Conservation (phyloP, 2,888 invertebrate genomes). For the Drosophila seclusa region DNA sequence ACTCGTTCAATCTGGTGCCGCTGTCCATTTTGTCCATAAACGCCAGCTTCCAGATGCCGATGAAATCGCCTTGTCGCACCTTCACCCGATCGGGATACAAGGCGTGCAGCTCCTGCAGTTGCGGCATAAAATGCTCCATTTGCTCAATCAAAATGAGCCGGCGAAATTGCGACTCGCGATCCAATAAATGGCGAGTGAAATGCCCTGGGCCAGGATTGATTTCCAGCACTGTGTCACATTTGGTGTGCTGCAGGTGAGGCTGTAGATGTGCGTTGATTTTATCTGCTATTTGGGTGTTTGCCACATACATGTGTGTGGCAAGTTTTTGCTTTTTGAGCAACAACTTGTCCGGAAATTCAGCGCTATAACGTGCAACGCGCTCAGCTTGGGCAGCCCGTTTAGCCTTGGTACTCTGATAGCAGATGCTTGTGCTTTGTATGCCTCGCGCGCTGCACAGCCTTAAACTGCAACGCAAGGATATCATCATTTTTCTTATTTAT, state of each 20-base stretch:
- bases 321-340: slow-evolving; percentile 77
- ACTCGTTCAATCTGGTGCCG: slow-evolving; percentile 86
- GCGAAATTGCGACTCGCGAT: slow-evolving; percentile 85
- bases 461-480: slow-evolving; percentile 38
- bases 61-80: slow-evolving; percentile 86
- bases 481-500: slow-evolving; percentile 46
- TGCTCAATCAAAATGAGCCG: slow-evolving; percentile 88
- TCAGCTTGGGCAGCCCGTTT: slow-evolving; percentile 46
- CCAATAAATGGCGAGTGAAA: slow-evolving; percentile 86
- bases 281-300: slow-evolving; percentile 69
- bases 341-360: slow-evolving; percentile 79
- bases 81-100: slow-evolving; percentile 74
- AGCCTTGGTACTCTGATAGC: slow-evolving; percentile 52
- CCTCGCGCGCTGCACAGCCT: slow-evolving; percentile 24
- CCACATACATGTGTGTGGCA: slow-evolving; percentile 77
- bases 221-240: slow-evolving; percentile 86
- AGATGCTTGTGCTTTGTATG: slow-evolving; percentile 3
- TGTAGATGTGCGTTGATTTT: slow-evolving; percentile 71
- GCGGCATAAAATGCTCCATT: slow-evolving; percentile 85
- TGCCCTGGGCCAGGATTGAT: slow-evolving; percentile 90
- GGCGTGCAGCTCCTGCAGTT: slow-evolving; percentile 82
- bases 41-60: slow-evolving; percentile 86
- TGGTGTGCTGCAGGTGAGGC: slow-evolving; percentile 60
- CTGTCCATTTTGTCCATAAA: slow-evolving; percentile 87
- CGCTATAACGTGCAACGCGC: slow-evolving; percentile 57